These are phyloP conservation scores for Copidosoma floridanum DNA, from an alignment of 1,140 invertebrate species.

Conservation along the genomic window DNA sequence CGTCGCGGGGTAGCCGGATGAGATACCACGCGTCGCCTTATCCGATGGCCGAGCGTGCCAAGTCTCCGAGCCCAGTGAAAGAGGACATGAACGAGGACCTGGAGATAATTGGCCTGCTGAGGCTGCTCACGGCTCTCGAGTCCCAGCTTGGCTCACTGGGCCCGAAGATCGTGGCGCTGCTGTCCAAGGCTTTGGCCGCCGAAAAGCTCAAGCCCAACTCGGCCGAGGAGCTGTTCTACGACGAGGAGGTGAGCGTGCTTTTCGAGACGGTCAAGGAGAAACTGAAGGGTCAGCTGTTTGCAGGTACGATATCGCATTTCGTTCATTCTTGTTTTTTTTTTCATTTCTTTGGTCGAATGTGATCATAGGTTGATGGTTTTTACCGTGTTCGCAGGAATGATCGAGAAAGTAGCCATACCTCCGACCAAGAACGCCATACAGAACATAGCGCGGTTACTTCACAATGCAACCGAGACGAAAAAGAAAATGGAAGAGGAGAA, in stretches of 20 bases:
- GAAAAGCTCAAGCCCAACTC: conserved; percentile 73
- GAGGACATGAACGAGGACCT: conserved; percentile 46
- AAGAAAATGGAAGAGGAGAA: conserved; percentile 57
- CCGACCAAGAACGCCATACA: conserved; percentile 64
- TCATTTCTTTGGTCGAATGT: no score
- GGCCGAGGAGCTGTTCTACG: conserved; percentile 69
- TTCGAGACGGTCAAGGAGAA: conserved; percentile 84
- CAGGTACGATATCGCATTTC: conserved; percentile 58
- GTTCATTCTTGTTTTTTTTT: background rate
- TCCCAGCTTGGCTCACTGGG: conserved; percentile 76
- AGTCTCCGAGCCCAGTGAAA: conserved; percentile 39
- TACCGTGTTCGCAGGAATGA: conserved; percentile 74
- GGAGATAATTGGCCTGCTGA: conserved; percentile 66
- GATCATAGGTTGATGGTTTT: no score
- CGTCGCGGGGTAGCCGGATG: conserved; percentile 34
- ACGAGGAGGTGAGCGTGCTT: conserved; percentile 69
- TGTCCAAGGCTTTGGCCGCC: conserved; percentile 72
- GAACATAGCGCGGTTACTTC: conserved; percentile 67
- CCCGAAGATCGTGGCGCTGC: conserved; percentile 70
- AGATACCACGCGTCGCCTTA: conserved; percentile 48
- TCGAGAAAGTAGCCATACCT: conserved; percentile 63
- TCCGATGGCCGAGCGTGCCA: conserved; percentile 41
- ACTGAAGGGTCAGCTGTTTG: conserved; percentile 75
- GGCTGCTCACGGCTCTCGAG: conserved; percentile 76
- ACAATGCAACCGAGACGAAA: conserved; percentile 60